phyloP scores from a whole-genome alignment of 2,888 invertebrate genomes.

The Auanema freiburgensis region DNA sequence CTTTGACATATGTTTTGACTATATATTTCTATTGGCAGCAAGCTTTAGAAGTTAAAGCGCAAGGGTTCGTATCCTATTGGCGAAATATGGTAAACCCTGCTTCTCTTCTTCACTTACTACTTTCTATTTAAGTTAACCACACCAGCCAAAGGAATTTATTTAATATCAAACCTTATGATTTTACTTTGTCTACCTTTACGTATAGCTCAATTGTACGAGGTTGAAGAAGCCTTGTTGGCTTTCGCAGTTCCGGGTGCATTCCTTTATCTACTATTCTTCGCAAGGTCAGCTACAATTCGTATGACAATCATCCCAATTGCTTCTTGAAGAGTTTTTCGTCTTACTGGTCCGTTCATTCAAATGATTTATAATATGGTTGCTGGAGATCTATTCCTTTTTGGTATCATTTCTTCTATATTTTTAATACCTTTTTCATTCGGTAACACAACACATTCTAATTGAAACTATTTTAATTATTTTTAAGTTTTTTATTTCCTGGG shows the following conservation, averaged over 20 bases:
- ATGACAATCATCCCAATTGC: neutral
- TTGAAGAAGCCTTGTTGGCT: slow-evolving; percentile 87
- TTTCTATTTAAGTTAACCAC: slow-evolving; percentile 77
- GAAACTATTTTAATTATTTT: slow-evolving; percentile 1
- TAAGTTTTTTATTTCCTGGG: slow-evolving; percentile 78
- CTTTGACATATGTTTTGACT: slow-evolving; percentile 83
- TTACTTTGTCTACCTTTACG: slow-evolving; percentile 58
- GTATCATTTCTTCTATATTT: slow-evolving; percentile 91
- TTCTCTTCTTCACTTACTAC: too few species aligned
- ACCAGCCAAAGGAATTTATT: slow-evolving; percentile 89
- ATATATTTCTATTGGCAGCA: slow-evolving; percentile 86
- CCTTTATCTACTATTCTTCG: slow-evolving; percentile 97
- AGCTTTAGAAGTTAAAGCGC: slow-evolving; percentile 89
- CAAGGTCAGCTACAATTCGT: slow-evolving; percentile 84
- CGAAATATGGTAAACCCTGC: slow-evolving; percentile 86
- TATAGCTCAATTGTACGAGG: slow-evolving; percentile 66
- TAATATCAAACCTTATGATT: slow-evolving; percentile 84
- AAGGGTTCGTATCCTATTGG: slow-evolving; percentile 84
- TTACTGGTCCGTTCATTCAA: slow-evolving; percentile 97
- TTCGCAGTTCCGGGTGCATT: slow-evolving; percentile 93
- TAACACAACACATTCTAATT: slow-evolving; percentile 60
- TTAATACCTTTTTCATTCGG: slow-evolving; percentile 94
- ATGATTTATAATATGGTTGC: slow-evolving; percentile 99
- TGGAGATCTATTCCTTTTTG: slow-evolving; percentile 96
- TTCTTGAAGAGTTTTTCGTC: slow-evolving; percentile 55